Conservation (phyloP, 1,140 invertebrate species). For the Drosophila ironensis region DNA sequence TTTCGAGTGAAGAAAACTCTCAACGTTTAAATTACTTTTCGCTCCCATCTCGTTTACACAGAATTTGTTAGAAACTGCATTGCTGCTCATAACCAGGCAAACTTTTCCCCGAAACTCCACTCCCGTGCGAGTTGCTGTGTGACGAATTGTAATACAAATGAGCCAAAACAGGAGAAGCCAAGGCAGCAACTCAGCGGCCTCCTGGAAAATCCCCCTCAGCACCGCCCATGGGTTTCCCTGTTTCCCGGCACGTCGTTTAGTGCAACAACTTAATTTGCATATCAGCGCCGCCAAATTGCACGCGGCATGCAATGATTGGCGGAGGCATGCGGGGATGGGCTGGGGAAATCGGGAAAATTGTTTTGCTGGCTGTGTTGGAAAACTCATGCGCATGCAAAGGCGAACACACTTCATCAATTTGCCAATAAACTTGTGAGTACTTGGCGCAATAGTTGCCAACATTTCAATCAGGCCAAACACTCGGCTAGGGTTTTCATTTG, state of each 20-base stretch:
- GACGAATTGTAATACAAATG: slow-evolving; percentile 79
- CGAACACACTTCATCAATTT: slow-evolving; percentile 73
- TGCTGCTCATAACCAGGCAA: slow-evolving; percentile 34
- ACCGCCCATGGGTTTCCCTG: slow-evolving; percentile 42
- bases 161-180: slow-evolving; percentile 23
- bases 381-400: slow-evolving; percentile 49
- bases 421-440: slow-evolving; percentile 76
- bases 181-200: slow-evolving; percentile 18
- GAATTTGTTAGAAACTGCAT: slow-evolving; percentile 23
- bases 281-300: slow-evolving; percentile 77
- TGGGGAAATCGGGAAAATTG: slow-evolving; percentile 58
- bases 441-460: slow-evolving; percentile 78
- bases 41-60: slow-evolving; percentile 2
- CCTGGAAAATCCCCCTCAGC: neutral
- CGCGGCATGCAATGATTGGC: slow-evolving; percentile 65
- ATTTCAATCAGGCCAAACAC: slow-evolving; percentile 77
- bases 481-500: slow-evolving; percentile 21
- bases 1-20: neutral
- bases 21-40: neutral
- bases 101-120: too few species aligned
- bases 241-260: slow-evolving; percentile 78
- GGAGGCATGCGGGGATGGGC: neutral
- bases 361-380: slow-evolving; percentile 63
- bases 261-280: slow-evolving; percentile 80
- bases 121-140: slow-evolving; percentile 25